These are phyloP conservation scores for Amniataba percoides DNA, from an alignment of 2,797 vertebrate genomes.

Conservation along the genomic window DNA sequence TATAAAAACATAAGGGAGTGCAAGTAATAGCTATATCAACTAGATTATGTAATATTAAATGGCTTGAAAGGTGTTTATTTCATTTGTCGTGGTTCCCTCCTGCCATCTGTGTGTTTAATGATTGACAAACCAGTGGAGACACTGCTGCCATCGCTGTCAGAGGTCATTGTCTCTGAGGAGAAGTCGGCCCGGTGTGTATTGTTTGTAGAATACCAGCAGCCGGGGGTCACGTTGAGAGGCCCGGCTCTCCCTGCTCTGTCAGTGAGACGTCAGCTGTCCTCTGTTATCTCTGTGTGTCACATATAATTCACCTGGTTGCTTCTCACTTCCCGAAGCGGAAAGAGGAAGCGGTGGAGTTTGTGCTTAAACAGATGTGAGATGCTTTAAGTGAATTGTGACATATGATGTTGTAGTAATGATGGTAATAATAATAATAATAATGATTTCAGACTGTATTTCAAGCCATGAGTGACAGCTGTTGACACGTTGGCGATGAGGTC, in stretches of 20 bases:
- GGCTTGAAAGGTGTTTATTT: not conserved
- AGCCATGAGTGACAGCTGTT: slow-evolving; percentile 37
- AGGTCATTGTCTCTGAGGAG: slow-evolving; percentile 10
- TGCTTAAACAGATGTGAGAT: not conserved
- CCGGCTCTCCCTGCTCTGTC: slow-evolving; percentile 54
- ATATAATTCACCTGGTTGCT: slow-evolving; percentile 19
- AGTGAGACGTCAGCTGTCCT: slow-evolving; percentile 21
- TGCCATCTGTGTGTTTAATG: slow-evolving; percentile 51
- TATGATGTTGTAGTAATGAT: not conserved
- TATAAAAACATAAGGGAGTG: not conserved
- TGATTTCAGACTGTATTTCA: not conserved
- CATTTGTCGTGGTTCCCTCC: slow-evolving; percentile 14
- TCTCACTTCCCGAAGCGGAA: not conserved
- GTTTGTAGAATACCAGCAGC: slow-evolving; percentile 23
- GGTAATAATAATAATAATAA: slow-evolving; percentile 1
- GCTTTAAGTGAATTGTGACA: not conserved
- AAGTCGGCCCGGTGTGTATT: not conserved
- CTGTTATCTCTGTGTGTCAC: slow-evolving; percentile 8
- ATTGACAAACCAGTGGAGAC: slow-evolving; percentile 46
- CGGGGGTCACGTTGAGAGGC: slow-evolving; percentile 11
- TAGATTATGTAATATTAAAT: not conserved
- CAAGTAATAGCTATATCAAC: not conserved
- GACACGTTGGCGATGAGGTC: slow-evolving; percentile 28
- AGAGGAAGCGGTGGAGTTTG: slow-evolving; percentile 7
- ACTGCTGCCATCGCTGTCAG: slow-evolving; percentile 18